Evolutionary conservation across 2,113 vertebrate species (phyloP).

Genomic region (Calidris pugnax): DNA sequence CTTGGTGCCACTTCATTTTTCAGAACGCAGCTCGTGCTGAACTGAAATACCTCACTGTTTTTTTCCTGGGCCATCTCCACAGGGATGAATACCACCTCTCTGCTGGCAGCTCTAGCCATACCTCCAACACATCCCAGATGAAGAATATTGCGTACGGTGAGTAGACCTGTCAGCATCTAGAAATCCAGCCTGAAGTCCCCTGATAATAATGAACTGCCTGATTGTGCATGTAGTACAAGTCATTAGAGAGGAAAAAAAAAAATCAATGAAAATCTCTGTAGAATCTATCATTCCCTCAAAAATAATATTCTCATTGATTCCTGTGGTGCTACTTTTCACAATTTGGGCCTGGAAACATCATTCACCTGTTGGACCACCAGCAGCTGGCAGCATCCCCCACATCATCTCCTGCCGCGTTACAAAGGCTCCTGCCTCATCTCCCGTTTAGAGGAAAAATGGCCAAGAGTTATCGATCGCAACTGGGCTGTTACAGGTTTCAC

Average conservation of each 20-base stretch:
- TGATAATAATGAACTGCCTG: conserved; percentile 41
- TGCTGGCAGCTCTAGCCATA: not conserved
- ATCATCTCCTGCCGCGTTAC: not conserved
- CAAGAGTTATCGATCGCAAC: conserved; percentile 15
- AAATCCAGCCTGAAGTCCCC: conserved; percentile 23
- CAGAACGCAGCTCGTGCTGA: fast-evolving
- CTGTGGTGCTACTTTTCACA: conserved; percentile 1
- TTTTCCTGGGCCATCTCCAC: not conserved
- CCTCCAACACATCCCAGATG: not conserved
- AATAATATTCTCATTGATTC: conserved; percentile 60
- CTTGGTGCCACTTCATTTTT: not conserved
- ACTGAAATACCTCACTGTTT: not conserved
- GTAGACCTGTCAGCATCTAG: not conserved
- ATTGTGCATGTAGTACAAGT: conserved; percentile 60
- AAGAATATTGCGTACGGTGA: not conserved
- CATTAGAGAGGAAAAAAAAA: conserved; percentile 44
- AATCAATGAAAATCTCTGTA: conserved; percentile 31
- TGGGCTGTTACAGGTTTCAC: not conserved
- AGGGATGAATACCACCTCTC: not conserved
- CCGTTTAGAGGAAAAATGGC: not conserved
- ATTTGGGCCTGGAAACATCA: not conserved
- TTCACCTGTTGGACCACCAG: conserved; percentile 37
- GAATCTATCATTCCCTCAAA: conserved; percentile 49
- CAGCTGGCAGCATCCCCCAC: conserved; percentile 1
- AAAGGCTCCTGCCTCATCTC: not conserved